Evolutionary conservation across 2,888 invertebrate species (phyloP), one percentile per base, ranked within the genome.

Genomic region (Acleris laterana): DNA sequence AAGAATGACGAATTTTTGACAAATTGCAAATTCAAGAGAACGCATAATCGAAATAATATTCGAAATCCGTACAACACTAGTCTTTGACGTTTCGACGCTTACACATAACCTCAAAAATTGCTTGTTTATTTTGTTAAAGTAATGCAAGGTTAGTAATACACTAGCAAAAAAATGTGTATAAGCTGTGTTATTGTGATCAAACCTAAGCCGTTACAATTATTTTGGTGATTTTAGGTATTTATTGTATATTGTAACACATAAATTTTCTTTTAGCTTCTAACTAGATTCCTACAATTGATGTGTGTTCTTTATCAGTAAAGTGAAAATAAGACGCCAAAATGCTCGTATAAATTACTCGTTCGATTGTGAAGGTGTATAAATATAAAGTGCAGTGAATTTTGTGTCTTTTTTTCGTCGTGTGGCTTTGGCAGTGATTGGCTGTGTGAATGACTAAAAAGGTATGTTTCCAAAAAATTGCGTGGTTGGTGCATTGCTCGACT

Each of bases 21-120:
- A 3, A 38, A 11, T 38, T 11, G 11, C 13, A 0, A 38, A 38
- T 13, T 17, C 7, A 1, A 20, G 1, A 44, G 19, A 25, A 25
- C 1, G 19, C 46, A 25, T 2, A 48, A n/a, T 58, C 46, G 28
- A 58, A 13, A 13, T 13, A 25, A 25, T 2, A 48, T 11, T 58
- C 46, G 28, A 58, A 13, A 13, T 13, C 2, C 25, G n/a, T 48
- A 42, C 66, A 62, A 20, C 66, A 66, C 66, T 66, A 62, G 62
- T 51, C 66, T 68, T 80, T 80, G 80, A 78, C 73, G 72, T 78
- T 80, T 70, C 73, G 79, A 81, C 75, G 81, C 79, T 72, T 64
- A 52, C 19, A 68, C 55, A 69, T 75, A 75, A 74, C 75, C 75
- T 74, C 63, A 69, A 68, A 71, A 57, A 20, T 50, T 50, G 64